Evolutionary conservation across 1,140 invertebrate genomes (phyloP).

Genomic region (Leguminivora glycinivorella): DNA sequence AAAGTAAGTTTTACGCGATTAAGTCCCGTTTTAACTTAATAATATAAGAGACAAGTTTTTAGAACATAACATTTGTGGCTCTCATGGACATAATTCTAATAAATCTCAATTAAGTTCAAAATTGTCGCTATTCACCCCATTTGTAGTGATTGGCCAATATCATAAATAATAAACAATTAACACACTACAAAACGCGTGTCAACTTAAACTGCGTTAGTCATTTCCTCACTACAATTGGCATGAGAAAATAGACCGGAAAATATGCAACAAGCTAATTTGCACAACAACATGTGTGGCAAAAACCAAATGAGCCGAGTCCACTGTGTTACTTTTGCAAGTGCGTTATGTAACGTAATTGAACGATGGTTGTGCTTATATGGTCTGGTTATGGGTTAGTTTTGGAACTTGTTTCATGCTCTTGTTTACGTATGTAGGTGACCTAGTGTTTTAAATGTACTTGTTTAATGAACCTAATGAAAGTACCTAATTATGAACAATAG

Average conservation of each 20-base stretch:
- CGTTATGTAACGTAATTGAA: conserved; percentile 22
- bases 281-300: neutral
- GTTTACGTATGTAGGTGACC: neutral
- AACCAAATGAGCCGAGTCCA: conserved; percentile 21
- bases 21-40: no score
- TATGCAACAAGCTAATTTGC: conserved; percentile 21
- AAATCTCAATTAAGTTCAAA: no score
- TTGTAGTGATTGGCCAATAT: no score
- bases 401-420: conserved; percentile 3
- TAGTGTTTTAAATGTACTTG: conserved; percentile 2
- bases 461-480: no score
- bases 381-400: conserved; percentile 6
- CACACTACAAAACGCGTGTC: neutral
- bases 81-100: no score
- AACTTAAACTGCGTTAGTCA: conserved; percentile 8
- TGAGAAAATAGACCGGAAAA: conserved; percentile 23
- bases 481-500: no score
- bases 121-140: no score
- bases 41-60: no score
- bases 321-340: conserved; percentile 29
- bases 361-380: conserved; percentile 3
- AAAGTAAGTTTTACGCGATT: no score
- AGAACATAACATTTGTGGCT: no score
- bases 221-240: conserved; percentile 6
- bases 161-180: no score